phyloP scores from a whole-genome alignment of 1,140 invertebrate species.

The Drosophila prosaltans region DNA sequence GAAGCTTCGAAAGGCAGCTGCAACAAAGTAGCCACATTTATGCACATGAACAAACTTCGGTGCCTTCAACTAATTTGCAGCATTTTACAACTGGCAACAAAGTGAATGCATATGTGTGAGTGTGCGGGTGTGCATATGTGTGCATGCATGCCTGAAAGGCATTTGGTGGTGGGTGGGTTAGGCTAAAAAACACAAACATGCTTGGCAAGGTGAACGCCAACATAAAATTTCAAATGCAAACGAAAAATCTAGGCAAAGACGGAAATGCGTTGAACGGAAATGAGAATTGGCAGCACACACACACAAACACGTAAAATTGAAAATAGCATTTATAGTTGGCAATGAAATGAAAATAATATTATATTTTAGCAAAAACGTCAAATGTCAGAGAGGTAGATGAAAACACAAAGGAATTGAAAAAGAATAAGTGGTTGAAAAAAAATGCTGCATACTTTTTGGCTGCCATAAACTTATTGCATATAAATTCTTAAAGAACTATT shows the following conservation, averaged over 20 bases:
- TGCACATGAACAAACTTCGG: constrained; percentile 31
- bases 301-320: background rate
- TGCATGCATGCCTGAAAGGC: too few species aligned
- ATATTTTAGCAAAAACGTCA: background rate
- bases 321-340: too few species aligned
- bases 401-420: background rate
- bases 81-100: constrained; percentile 58
- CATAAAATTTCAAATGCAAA: constrained; percentile 26
- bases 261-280: constrained; percentile 41
- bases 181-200: too few species aligned
- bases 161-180: too few species aligned
- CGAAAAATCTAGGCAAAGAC: background rate
- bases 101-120: constrained; percentile 26
- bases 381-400: background rate
- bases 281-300: constrained; percentile 19
- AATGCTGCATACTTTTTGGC: constrained; percentile 13
- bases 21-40: constrained; percentile 54
- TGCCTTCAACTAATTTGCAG: constrained; percentile 59
- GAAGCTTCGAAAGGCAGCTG: constrained; percentile 28
- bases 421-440: background rate
- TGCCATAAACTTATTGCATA: background rate
- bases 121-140: too few species aligned
- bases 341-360: constrained; percentile 7
- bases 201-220: background rate
- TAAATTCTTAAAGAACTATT: background rate